Percentiles rank a stretch among this genome's conserved stretches.
Conservation (phyloP, 2,113 vertebrate species). For the Alethe diademata region DNA sequence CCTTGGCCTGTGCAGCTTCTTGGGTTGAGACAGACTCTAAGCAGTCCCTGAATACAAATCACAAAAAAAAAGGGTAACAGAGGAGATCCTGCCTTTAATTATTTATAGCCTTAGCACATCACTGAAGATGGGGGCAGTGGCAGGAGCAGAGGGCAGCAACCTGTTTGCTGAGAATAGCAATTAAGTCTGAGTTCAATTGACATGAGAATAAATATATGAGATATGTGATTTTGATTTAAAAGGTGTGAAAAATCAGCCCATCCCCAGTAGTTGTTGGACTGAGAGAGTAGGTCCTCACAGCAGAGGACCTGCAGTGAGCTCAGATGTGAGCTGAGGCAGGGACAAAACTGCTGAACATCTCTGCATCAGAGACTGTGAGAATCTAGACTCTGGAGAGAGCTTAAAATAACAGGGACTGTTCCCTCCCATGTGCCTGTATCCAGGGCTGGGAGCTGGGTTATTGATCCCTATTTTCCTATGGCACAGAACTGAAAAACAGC, state of each 20-base stretch:
- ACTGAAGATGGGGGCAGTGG: neutral
- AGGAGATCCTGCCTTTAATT: neutral
- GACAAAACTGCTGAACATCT: neutral
- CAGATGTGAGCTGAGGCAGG: neutral
- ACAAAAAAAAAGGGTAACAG: neutral
- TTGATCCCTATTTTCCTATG: neutral
- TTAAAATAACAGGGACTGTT: neutral
- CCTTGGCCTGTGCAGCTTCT: neutral
- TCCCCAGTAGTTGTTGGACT: neutral
- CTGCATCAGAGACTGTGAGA: neutral
- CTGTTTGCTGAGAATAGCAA: neutral
- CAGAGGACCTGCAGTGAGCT: neutral
- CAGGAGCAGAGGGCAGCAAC: neutral
- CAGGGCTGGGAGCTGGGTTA: neutral
- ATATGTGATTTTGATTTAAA: neutral
- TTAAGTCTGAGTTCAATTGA: neutral
- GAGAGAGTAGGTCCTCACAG: accelerated
- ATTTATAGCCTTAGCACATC: neutral
- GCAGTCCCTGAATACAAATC: neutral
- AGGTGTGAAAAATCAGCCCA: neutral
- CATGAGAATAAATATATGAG: neutral
- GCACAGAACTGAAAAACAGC: neutral
- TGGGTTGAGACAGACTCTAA: neutral
- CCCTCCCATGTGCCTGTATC: neutral
- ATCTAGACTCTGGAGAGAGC: neutral